phyloP scores from a whole-genome alignment of 1,140 invertebrate genomes.

The Anastatus disparis region DNA sequence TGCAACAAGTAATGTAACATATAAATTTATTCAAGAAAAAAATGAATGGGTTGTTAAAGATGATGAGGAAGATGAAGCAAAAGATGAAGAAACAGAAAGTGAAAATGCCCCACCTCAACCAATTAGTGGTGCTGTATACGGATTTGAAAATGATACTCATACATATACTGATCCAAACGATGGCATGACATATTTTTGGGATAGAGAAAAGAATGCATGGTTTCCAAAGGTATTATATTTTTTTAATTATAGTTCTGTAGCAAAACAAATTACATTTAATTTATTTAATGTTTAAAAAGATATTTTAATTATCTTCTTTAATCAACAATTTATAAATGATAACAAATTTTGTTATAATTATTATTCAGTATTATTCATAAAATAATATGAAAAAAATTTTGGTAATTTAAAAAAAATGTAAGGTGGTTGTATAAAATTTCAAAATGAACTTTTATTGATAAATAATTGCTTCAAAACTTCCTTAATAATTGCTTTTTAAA shows the following conservation, averaged over 20 bases:
- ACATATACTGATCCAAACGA: slow-evolving; percentile 86
- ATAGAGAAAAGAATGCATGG: slow-evolving; percentile 90
- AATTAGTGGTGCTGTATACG: slow-evolving; percentile 65
- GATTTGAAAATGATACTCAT: slow-evolving; percentile 81
- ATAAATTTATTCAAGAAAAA: slow-evolving; percentile 62
- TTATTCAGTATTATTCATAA: too few relatives aligned
- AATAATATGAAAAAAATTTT: too few relatives aligned
- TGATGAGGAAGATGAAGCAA: slow-evolving; percentile 41
- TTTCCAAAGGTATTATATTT: slow-evolving; percentile 82
- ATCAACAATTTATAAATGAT: too few relatives aligned
- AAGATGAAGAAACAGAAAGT: slow-evolving; percentile 48
- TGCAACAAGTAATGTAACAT: slow-evolving; percentile 61
- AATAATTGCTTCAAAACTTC: too few relatives aligned
- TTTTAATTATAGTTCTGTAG: slow-evolving; percentile 34
- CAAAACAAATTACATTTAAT: too few relatives aligned
- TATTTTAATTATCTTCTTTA: too few relatives aligned
- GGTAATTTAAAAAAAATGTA: too few relatives aligned
- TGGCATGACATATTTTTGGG: slow-evolving; percentile 92
- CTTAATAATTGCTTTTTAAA: too few relatives aligned
- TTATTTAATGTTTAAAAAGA: too few relatives aligned
- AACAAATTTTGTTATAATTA: too few relatives aligned
- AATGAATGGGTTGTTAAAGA: slow-evolving; percentile 73
- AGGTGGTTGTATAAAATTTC: too few relatives aligned
- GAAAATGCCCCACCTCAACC: slow-evolving; percentile 59
- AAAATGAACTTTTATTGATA: too few relatives aligned